Conservation (phyloP, 2,888 invertebrate genomes). For the Diplolepis rosae region DNA sequence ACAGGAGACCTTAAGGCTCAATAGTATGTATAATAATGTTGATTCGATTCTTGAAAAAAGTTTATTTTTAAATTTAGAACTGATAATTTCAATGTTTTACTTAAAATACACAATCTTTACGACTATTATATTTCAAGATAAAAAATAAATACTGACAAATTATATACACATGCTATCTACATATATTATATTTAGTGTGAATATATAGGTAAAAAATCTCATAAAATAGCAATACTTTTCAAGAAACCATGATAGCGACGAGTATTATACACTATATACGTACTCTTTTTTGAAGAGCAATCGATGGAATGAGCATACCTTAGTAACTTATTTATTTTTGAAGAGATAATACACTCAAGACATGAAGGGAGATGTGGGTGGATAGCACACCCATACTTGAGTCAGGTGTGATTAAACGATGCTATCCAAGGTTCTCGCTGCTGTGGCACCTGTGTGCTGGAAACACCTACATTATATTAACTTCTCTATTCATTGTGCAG, state of each 20-base stretch:
- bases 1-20: no score
- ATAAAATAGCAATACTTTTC: not conserved
- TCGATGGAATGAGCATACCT: slow-evolving; percentile 44
- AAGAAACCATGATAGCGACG: not conserved
- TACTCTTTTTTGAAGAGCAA: slow-evolving; percentile 37
- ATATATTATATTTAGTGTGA: no score
- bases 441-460: slow-evolving; percentile 64
- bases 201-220: no score
- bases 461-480: slow-evolving; percentile 60
- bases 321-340: slow-evolving; percentile 69
- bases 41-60: no score
- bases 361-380: slow-evolving; percentile 68
- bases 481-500: slow-evolving; percentile 34
- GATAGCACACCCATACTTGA: slow-evolving; percentile 60
- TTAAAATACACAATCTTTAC: no score
- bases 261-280: no score
- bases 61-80: no score
- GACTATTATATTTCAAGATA: no score
- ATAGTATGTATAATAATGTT: no score
- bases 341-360: slow-evolving; percentile 68
- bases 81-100: no score
- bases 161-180: no score
- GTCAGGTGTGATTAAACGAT: slow-evolving; percentile 71
- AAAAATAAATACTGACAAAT: no score
- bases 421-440: slow-evolving; percentile 63